Evolutionary conservation across 2,113 vertebrate species (phyloP), one percentile per base, ranked within the genome.

Genomic region (Terrapene triunguis): DNA sequence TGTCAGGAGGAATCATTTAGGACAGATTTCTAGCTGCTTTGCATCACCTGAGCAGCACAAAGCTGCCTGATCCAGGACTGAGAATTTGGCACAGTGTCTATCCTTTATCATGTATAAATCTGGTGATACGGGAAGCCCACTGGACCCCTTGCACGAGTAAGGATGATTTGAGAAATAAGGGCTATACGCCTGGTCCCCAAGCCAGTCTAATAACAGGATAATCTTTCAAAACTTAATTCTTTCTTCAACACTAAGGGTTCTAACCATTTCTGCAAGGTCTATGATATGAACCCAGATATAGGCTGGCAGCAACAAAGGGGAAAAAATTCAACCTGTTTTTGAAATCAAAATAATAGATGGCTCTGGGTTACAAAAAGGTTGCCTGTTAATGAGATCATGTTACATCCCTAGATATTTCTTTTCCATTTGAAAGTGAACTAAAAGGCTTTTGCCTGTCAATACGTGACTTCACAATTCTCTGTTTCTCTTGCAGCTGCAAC

Each of bases 61-160:
- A 27, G 53, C 2, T 48, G 51, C 38, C 32, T 84, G 24, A 48
- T 12, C 5, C 3, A 76, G 38, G 47, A 47, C 4, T 0, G 1
- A 82, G 14, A 12, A 65, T 88, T 50, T 85, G 89, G 54, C 85
- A 48, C 14, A 48, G 4, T 50, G 62, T 12, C 54, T 53, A 55
- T 27, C 27, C 27, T 57, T 87, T n/a, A 72, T 80, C 50, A 27
- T 24, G 1, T 3, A 0, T 17, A 27, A 90, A 80, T 69, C 35
- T 69, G 35, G 17, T 76, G 22, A 76, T 13, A 48, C 48, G 50
- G 32, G 24, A 86, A 48, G 25, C 19, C 32, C 47, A 42, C 5
- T 76, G 62, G 38, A 10, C 65, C 25, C 47, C 47, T 48, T 17
- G 38, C 6, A 53, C 9, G 35, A 48, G 19, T 21, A 5, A 86